Evolutionary conservation across 2,888 invertebrate species (phyloP).

Genomic region (Blastobasis adustella): DNA sequence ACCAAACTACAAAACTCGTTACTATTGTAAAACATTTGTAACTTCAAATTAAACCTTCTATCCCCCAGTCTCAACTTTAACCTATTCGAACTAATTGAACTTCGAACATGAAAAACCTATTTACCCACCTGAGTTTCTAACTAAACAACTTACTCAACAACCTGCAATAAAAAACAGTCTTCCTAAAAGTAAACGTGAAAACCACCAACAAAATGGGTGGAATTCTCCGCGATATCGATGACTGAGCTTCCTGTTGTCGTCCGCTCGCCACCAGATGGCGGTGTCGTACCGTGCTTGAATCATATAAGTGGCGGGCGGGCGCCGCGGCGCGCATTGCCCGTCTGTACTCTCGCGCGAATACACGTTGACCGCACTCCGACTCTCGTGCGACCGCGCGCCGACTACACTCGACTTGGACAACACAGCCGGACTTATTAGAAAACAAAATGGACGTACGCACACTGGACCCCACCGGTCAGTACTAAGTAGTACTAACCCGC

Average conservation of each 20-base stretch:
- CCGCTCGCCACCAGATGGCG: constrained; percentile 61
- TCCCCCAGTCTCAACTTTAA: no score
- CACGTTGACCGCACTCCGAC: constrained; percentile 24
- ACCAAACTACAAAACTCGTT: no score
- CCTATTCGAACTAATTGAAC: no score
- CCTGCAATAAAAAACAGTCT: no score
- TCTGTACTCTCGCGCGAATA: constrained; percentile 42
- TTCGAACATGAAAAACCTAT: no score
- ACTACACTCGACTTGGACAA: constrained; percentile 59
- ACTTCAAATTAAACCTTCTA: no score
- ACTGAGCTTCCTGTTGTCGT: constrained; percentile 12
- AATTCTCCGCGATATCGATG: background rate
- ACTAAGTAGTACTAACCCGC: constrained; percentile 28
- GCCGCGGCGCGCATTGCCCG: constrained; percentile 54
- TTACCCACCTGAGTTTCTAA: no score
- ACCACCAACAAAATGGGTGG: no score
- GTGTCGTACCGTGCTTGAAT: constrained; percentile 37
- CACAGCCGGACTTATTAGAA: constrained; percentile 6
- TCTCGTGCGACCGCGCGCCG: constrained; percentile 26
- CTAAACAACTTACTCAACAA: no score
- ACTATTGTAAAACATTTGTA: no score
- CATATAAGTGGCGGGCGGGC: constrained; percentile 48
- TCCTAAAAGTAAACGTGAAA: no score
- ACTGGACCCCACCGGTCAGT: constrained; percentile 62
- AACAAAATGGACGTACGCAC: constrained; percentile 45